Evolutionary conservation across 2,888 invertebrate genomes (phyloP), one percentile per base, ranked within the genome.

Genomic region (Phaonia tiefii): DNA sequence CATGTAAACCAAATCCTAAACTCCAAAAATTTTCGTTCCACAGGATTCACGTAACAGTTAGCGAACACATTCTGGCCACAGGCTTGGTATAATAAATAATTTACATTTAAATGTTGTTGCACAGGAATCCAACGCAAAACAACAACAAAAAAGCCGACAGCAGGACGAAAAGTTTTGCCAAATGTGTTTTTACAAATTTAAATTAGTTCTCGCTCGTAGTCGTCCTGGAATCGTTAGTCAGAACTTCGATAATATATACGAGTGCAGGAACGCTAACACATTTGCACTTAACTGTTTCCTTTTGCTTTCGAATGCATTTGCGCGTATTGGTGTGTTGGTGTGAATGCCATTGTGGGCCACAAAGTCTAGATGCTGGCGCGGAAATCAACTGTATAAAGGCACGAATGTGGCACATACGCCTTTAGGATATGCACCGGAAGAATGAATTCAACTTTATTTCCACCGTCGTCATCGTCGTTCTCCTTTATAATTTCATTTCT

Each of bases 391-490:
- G 51, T 65, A 44, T 11, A 72, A 78, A 75, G 78, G 22, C 80
- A 71, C 74, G 74, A 73, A 63, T 75, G 73, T 80, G 76, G 76
- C 65, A 65, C 75, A 72, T 63, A 77, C 67, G 75, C 81, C 77
- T 73, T 44, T 26, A 81, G 79, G 81, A 83, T 78, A 75, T 80
- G 71, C 80, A 79, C 54, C 82, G 80, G 82, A 83, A 80, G 42
- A 80, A 70, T 73, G 82, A 84, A 81, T 83, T 82, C 83, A 83
- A 79, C 80, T 75, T 78, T 80, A 81, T 83, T 83, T 80, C 77
- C 79, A 13, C 13, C 22, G 39, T 11, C 4, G 63, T 63, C n/a
- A n/a, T n/a, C 25, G 13, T 13, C 11, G 54, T 22, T 22, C 51
- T 10, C 11, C 51, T 31, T 31, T 31, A 8, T 8, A 31, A 31